Evolutionary conservation across 23 tunicate species (phyloP), one percentile per base, ranked within the genome.

Genomic region (Aplidium turbinatum): DNA sequence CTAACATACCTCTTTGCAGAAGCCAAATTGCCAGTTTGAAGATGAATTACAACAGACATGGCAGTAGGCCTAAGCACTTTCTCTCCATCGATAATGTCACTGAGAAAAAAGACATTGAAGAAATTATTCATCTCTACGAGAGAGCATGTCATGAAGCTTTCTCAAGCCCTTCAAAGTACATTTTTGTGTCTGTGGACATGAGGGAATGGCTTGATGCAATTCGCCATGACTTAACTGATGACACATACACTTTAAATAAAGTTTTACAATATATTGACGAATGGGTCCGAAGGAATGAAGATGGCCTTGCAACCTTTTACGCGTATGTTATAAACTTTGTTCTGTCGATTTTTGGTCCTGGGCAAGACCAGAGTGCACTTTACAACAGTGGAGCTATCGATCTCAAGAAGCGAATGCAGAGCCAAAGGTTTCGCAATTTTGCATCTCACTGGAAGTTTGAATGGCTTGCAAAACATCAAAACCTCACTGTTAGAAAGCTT

Each of bases 171-270:
- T 23, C 13, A 26, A 30, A 2, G 7, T 24, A 76, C 33, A 30
- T 35, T 22, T 48, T 1, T 5, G 46, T 85, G 0, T 76, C 78
- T 0, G 46, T 33, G 21, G 71, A 85, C 51, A 79, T 77, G 73
- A 35, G 67, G 0, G 91, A 85, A 40, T 85, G 91, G 91, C 47
- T 85, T 2, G 70, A 85, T n/a, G 91, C 83, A 0, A 77, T 85
- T 42, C 91, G 91, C 0, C 91, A 77, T 36, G 70, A 47, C 0
- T 0, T 57, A 18, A 16, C 31, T 0, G 21, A 18, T 13, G 52
- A 68, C 30, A n/a, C 45, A 4, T 85, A 77, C 32, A 1, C 39
- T 0, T 73, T 85, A 11, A 35, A 42, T n/a, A 28, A 69, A 0
- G 83, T 85, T 31, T 34, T 65, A 23, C 65, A 70, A 5, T 50